phyloP scores from a whole-genome alignment of 35 echinoderm and acorn worm genomes.

The Apostichopus californicus region DNA sequence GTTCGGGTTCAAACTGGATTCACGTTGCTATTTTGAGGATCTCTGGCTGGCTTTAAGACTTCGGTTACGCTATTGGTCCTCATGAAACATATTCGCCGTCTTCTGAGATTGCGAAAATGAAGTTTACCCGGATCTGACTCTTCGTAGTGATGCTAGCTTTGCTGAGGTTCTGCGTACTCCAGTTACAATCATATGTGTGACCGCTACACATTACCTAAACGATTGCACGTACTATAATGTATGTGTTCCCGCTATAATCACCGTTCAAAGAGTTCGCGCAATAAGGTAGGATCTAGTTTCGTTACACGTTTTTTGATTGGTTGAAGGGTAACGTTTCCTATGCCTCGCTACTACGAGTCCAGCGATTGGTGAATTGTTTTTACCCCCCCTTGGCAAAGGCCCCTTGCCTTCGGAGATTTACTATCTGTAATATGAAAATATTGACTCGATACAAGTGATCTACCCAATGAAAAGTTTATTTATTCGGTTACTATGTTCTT shows the following conservation, averaged over 20 bases:
- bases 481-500: too few relatives aligned
- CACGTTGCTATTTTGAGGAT: too few relatives aligned
- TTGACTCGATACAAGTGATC: too few relatives aligned
- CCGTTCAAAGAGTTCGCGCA: conserved; percentile 20
- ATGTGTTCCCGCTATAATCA: conserved; percentile 14
- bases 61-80: background rate
- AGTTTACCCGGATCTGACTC: background rate
- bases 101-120: background rate
- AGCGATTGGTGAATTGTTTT: background rate
- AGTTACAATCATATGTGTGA: too few relatives aligned
- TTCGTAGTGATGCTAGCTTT: too few relatives aligned
- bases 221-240: background rate
- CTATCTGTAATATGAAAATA: too few relatives aligned
- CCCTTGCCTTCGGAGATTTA: too few relatives aligned
- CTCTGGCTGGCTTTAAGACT: too few relatives aligned
- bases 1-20: too few relatives aligned
- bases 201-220: background rate
- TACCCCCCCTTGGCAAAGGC: too few relatives aligned
- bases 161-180: too few relatives aligned
- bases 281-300: background rate
- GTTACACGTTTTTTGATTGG: background rate
- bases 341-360: background rate
- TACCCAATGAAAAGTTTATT: too few relatives aligned
- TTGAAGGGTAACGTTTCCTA: background rate
- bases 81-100: background rate